Conservation (phyloP, 2,888 invertebrate species). For the Oxytorus armatus region DNA sequence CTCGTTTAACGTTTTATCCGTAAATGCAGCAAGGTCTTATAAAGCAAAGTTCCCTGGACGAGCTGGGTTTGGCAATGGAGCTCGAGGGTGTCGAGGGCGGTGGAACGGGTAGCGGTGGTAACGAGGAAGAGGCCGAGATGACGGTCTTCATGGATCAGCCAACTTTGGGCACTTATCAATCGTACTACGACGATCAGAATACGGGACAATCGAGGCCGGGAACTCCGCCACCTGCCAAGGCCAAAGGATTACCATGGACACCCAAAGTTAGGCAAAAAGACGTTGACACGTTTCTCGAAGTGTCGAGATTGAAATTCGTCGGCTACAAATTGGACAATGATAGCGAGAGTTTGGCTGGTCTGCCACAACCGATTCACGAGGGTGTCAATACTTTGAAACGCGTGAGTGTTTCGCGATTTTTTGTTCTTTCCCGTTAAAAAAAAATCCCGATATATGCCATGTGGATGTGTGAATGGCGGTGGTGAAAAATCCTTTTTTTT, state of each 20-base stretch:
- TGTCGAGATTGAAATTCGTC: conserved; percentile 97
- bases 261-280: conserved; percentile 98
- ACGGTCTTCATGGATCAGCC: conserved; percentile 80
- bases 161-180: conserved; percentile 71
- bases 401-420: conserved; percentile 81
- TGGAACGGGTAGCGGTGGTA: conserved; percentile 86
- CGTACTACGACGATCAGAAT: conserved; percentile 82
- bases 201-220: conserved; percentile 84
- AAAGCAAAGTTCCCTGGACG: conserved; percentile 96
- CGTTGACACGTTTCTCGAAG: conserved; percentile 96
- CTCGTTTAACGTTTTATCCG: too few species aligned
- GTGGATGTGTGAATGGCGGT: too few species aligned
- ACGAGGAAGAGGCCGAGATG: conserved; percentile 85
- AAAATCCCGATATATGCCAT: too few species aligned
- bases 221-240: conserved; percentile 83
- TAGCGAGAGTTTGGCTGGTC: conserved; percentile 94
- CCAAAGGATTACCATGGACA: conserved; percentile 93
- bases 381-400: conserved; percentile 95
- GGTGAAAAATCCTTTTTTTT: background rate
- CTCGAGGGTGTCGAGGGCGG: conserved; percentile 86
- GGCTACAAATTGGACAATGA: conserved; percentile 96
- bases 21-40: conserved; percentile 88
- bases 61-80: conserved; percentile 87
- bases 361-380: conserved; percentile 98
- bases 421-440: background rate